Evolutionary conservation across 2,888 invertebrate genomes (phyloP).

Genomic region (Fragum whitleyi): DNA sequence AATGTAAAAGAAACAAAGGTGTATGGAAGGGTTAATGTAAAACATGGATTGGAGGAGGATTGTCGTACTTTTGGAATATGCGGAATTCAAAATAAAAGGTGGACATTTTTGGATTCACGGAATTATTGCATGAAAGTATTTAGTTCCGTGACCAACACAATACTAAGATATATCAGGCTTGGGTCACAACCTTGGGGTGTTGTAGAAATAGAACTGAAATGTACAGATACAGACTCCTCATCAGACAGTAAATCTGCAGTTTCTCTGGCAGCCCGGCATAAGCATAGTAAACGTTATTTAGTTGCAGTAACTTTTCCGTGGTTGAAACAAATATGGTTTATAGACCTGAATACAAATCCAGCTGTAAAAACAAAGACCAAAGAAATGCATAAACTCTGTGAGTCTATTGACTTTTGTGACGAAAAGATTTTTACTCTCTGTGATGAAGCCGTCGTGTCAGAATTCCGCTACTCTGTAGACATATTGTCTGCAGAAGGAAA

Average conservation of each 20-base stretch:
- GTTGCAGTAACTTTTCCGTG: background rate
- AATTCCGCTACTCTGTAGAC: background rate
- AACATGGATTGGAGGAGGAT: constrained; percentile 6
- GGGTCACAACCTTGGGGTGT: background rate
- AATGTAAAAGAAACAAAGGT: background rate
- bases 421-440: constrained; percentile 2
- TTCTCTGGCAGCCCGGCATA: background rate
- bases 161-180: background rate
- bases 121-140: constrained; percentile 8
- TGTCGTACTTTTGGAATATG: background rate
- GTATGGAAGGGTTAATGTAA: background rate
- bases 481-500: background rate
- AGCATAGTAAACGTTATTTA: background rate
- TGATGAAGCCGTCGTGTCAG: background rate
- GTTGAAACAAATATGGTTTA: background rate
- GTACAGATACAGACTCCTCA: background rate
- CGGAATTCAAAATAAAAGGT: background rate
- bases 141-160: background rate
- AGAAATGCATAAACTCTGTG: background rate
- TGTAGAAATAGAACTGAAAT: constrained; percentile 8
- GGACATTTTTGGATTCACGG: background rate
- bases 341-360: background rate
- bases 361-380: background rate
- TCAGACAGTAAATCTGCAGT: background rate
- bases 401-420: background rate